A percentile compares a stretch with the other conserved stretches of the same genome.
Evolutionary conservation across 2,113 vertebrate species (phyloP).

Genomic region (Thermophis baileyi): DNA sequence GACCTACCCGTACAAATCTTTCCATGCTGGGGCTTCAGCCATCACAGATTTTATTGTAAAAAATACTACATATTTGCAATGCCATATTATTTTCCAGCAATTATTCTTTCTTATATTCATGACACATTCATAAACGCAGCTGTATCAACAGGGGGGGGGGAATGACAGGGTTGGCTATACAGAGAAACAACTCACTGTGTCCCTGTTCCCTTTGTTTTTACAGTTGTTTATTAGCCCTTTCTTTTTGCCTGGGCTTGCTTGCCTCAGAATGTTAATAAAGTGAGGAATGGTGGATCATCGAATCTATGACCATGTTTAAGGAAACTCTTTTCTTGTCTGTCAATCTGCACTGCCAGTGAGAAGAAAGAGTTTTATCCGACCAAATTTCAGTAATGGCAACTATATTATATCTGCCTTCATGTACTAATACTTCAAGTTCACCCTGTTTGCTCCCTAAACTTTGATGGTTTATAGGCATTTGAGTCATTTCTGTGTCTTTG

Average conservation of each 20-base stretch:
- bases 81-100: slow-evolving; percentile 71
- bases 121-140: slow-evolving; percentile 74
- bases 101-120: slow-evolving; percentile 70
- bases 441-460: background rate
- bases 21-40: slow-evolving; percentile 77
- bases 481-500: background rate
- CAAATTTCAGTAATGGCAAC: background rate
- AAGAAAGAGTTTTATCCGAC: background rate
- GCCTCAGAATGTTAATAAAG: slow-evolving; percentile 32
- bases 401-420: background rate
- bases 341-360: slow-evolving; percentile 5
- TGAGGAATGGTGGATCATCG: background rate
- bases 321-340: slow-evolving; percentile 4
- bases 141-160: slow-evolving; percentile 47
- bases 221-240: slow-evolving; percentile 24
- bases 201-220: slow-evolving; percentile 26
- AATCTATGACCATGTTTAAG: slow-evolving; percentile 1
- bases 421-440: background rate
- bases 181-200: slow-evolving; percentile 59
- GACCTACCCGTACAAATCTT: slow-evolving; percentile 87
- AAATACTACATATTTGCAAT: slow-evolving; percentile 84
- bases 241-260: slow-evolving; percentile 16
- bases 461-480: background rate
- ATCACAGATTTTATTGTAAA: slow-evolving; percentile 90
- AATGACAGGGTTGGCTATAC: slow-evolving; percentile 11